Base-by-base conservation (phyloP, 2,888 invertebrate species). In the Eupithecia tripunctaria region DNA sequence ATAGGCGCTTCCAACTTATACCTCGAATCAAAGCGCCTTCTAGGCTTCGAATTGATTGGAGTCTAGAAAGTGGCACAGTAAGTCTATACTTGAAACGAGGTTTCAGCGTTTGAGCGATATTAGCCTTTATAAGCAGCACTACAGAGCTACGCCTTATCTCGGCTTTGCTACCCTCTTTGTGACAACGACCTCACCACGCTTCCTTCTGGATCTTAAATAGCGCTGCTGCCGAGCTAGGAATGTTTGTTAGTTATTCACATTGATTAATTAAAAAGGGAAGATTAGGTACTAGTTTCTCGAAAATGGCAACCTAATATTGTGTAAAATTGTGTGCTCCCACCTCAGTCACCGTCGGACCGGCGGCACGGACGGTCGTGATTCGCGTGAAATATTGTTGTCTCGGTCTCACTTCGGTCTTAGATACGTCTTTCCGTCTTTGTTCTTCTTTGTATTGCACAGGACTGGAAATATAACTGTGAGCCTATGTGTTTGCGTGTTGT, bases 141-240 rank as follows among this genome's bases (percentile, higher is more conserved):
- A 67, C 51, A 12, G 66, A 66, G 43, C 62, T 63, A 36, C 62
- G 14, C 66, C 62, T 82, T 85, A 84, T 84, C 83, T 82, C 63
- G 59, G 36, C 65, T 77, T 68, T 38, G 65, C 70, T 78, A 74
- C 67, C 75, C 73, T 77, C 82, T 82, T 82, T 79, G 79, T 79
- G 76, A 75, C 73, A 78, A 69, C 75, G 72, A 76, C 64, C 67
- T 68, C 70, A 70, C 67, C 78, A 74, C 65, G 75, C 74, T 51
- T 21, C 65, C 74, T 76, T 51, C 72, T 79, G 69, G 75, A 71
- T 75, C 71, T 74, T 81, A 81, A 81, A 82, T 81, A 81, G 74
- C 78, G 71, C 70, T 29, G 67, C 78, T 79, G 78, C 76, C 80
- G 25, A 64, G 56, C 47, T 56, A 56, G 25, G 1, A 25, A 56